Evolutionary conservation across 2,888 invertebrate species (phyloP).

Genomic region (Salpingus planirostris): DNA sequence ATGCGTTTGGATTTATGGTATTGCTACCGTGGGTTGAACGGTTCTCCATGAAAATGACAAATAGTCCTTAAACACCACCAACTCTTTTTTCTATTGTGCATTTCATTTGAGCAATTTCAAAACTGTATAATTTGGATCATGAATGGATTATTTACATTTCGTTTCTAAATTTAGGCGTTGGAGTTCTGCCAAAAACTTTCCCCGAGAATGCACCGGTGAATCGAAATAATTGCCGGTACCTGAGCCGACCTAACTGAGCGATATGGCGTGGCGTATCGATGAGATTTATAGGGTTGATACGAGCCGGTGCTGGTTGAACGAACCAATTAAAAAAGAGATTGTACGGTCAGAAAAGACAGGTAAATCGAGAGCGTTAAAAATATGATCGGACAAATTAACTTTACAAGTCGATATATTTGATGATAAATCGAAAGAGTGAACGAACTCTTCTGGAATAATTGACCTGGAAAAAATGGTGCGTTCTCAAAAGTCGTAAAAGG

Average conservation of each 20-base stretch:
- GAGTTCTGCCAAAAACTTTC: conserved; percentile 3
- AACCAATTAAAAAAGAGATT: conserved; percentile 2
- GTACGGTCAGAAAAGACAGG: conserved; percentile 1
- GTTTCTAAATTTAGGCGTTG: conserved; percentile 6
- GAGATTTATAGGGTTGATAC: conserved; percentile 2
- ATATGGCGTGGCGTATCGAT: neutral
- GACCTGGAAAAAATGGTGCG: neutral
- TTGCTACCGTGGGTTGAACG: too few relatives aligned
- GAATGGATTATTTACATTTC: too few relatives aligned
- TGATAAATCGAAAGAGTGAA: neutral
- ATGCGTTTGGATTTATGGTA: too few relatives aligned
- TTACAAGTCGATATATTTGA: neutral
- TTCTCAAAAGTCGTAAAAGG: too few relatives aligned
- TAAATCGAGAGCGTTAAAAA: conserved; percentile 1
- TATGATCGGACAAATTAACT: neutral
- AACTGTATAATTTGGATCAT: too few relatives aligned
- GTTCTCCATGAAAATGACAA: too few relatives aligned
- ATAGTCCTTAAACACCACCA: too few relatives aligned
- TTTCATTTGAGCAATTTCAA: too few relatives aligned
- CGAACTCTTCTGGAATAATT: neutral
- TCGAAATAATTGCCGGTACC: too few relatives aligned
- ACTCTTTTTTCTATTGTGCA: too few relatives aligned
- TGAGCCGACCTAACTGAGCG: too few relatives aligned
- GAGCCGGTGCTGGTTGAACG: neutral
- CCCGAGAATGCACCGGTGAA: too few relatives aligned